A percentile compares a stretch with the other conserved stretches of the same genome.
Evolutionary conservation across 2,888 invertebrate genomes (phyloP).

Genomic region (Eupeodes latifasciatus): DNA sequence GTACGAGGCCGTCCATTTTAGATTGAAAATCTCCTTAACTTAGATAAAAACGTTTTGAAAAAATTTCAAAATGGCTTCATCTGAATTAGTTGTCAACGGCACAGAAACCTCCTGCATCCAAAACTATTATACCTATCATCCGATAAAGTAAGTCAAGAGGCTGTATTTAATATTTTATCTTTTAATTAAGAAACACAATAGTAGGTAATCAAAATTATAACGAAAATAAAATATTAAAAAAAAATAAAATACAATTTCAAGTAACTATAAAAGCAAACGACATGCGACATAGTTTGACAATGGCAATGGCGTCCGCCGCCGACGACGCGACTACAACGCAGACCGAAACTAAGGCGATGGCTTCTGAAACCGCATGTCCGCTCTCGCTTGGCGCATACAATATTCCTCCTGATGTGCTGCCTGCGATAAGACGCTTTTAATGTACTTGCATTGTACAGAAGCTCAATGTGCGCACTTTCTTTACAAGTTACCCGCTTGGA

Average conservation of each 20-base stretch:
- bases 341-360: not conserved
- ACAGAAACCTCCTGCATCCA: not conserved
- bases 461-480: slow-evolving; percentile 62
- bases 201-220: slow-evolving; percentile 26
- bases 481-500: slow-evolving; percentile 65
- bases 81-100: no score
- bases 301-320: slow-evolving; percentile 54
- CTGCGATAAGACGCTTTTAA: slow-evolving; percentile 73
- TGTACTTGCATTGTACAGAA: slow-evolving; percentile 73
- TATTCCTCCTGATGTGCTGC: slow-evolving; percentile 50
- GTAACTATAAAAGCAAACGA: slow-evolving; percentile 23
- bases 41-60: no score
- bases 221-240: not conserved
- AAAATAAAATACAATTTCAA: slow-evolving; percentile 14
- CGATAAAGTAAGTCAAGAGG: not conserved
- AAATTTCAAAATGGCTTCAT: no score
- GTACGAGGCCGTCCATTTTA: no score
- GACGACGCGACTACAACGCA: not conserved
- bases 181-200: slow-evolving; percentile 40
- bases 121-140: not conserved
- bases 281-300: slow-evolving; percentile 75
- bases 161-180: slow-evolving; percentile 15
- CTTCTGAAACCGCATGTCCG: slow-evolving; percentile 24
- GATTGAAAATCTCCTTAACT: no score
- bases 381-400: slow-evolving; percentile 70